Evolutionary conservation across 2,797 vertebrate genomes (phyloP), one percentile per base, ranked within the genome.

Genomic region (Choloepus didactylus): DNA sequence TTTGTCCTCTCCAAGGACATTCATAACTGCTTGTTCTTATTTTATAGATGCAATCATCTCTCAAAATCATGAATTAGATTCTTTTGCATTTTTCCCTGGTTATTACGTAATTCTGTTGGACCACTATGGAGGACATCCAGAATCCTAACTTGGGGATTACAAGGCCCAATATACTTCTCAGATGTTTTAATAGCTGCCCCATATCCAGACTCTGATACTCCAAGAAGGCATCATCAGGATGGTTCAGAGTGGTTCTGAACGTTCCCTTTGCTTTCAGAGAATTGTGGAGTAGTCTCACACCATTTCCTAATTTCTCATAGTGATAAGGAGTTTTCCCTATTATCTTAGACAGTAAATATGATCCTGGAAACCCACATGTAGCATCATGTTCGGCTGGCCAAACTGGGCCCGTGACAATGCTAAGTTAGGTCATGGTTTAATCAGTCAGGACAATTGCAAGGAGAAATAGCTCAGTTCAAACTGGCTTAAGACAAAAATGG

Each of bases 1-100:
- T 54, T 92, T 87, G 77, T 95, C 44, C 76, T 76, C 38, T 82
- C 44, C 60, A 54, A 83, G 62, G 88, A 77, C 31, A 29, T 46
- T 70, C 9, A 29, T 12, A 15, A 62, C 66, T 23, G 70, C 25
- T 89, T 77, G 49, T 12, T 56, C 15, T 67, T 59, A 54, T 19
- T 38, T 64, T 90, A 79, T 85, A 72, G 87, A 51, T 11, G 29
- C 66, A 38, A 51, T 77, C 11, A 60, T 27, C 9, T 49, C 38
- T 89, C 70, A 84, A 35, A 79, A 31, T 80, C n/a, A 62, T 29
- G 54, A 90, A 62, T 51, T 64, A 21, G 44, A 84, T n/a, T 69
- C 35, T 49, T 49, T 84, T 60, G 67, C 49, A 29, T 14, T 29
- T 79, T 79, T 62, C 76, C 44, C 54, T n/a, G 27, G 70, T 83